A percentile compares a stretch with the other conserved stretches of the same genome.
phyloP scores from a whole-genome alignment of 2,113 vertebrate species.

The Daphoenositta chrysoptera region DNA sequence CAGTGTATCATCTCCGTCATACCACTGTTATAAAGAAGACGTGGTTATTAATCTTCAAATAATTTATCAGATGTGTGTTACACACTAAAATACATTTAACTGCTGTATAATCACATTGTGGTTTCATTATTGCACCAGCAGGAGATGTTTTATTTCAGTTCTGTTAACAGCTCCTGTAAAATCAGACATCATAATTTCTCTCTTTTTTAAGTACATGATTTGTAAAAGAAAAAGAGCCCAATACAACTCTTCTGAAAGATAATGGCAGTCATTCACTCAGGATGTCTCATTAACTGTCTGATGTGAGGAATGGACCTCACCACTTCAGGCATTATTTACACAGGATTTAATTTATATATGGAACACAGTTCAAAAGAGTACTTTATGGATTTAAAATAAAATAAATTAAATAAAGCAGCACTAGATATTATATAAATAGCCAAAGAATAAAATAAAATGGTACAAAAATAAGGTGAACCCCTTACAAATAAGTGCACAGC shows the following conservation, averaged over 20 bases:
- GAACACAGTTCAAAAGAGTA: neutral
- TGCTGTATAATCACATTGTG: slow-evolving; percentile 55
- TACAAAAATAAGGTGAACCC: neutral
- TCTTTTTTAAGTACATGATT: neutral
- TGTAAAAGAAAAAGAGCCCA: neutral
- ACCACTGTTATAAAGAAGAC: slow-evolving; percentile 44
- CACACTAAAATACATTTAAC: slow-evolving; percentile 36
- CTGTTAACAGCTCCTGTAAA: slow-evolving; percentile 29
- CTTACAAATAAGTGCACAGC: neutral
- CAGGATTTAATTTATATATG: neutral
- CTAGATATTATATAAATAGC: neutral
- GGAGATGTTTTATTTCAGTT: slow-evolving; percentile 65
- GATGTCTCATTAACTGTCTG: slow-evolving; percentile 22
- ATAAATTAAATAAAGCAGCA: neutral
- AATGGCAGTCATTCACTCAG: neutral
- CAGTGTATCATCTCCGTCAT: slow-evolving; percentile 61
- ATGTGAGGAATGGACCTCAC: slow-evolving; percentile 6
- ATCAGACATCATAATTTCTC: neutral
- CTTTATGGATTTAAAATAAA: neutral
- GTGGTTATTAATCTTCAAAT: slow-evolving; percentile 69
- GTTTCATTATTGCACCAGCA: slow-evolving; percentile 45
- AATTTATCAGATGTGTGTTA: slow-evolving; percentile 67
- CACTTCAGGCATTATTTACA: neutral
- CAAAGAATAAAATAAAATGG: neutral
- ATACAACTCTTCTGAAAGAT: neutral